Base-by-base conservation (phyloP, 1,140 invertebrate species). In the Idris sp. region DNA sequence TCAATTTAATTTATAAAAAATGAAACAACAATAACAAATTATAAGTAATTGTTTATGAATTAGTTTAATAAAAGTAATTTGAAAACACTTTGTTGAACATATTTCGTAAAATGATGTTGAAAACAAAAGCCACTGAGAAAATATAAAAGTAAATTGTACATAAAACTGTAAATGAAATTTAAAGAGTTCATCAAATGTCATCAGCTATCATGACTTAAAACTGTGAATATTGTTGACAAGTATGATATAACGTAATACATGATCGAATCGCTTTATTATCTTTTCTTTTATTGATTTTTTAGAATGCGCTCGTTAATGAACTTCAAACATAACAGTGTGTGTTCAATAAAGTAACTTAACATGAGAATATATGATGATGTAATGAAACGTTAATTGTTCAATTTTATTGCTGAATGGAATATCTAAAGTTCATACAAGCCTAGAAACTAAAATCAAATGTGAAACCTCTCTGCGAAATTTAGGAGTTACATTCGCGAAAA, bases 341-440 rank as follows among this genome's bases (percentile, higher is more conserved):
- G 54, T 64, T 65, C 28, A 44, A 75, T 65, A 43, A 75, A 69
- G 64, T 65, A 48, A 67, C 56, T 67, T 74, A 54, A 54, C 54
- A 64, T 61, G 26, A 16, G 46, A 67, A 68, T 74, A 68, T 68
- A 68, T 44, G 59, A 36, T 48, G 64, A 76, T 71, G 65, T 71
- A 76, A 76, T 76, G 65, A 65, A 76, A 76, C 73, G 58, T 62
- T 67, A 71, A 76, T 76, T 71, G 61, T 76, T 68, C 61, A 76
- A 76, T 67, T 76, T 72, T 71, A 67, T 65, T 76, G 74, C 67
- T 26, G 36, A 28, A 62, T 71, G 43, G 40, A 61, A 67, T 71
- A 71, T 40, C 59, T 36, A 41, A 68, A 76, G 46, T 67, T 68
- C 64, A 65, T 65, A 64, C 28, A 53, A 58, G 31, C 49, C 58